Evolutionary conservation across 2,888 invertebrate species (phyloP), one percentile per base, ranked within the genome.

Genomic region (Drosophila neotestacea): DNA sequence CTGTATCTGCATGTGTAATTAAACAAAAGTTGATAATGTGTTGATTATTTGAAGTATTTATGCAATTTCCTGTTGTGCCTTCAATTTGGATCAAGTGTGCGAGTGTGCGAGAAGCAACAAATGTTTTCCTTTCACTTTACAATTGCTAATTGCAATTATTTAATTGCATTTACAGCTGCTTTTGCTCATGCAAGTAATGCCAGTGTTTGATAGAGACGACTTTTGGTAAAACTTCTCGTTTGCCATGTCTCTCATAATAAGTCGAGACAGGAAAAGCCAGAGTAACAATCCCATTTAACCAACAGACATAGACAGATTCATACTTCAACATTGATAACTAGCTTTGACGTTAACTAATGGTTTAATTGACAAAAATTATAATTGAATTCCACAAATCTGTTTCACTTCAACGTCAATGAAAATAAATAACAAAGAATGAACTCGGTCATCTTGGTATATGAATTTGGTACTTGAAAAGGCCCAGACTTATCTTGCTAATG

Each of bases 1-100:
- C 56, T 59, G 41, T 32, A 59, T 55, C 59, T 72, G 73, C 66
- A 70, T 81, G 55, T 78, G 83, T 78, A 85, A 85, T 85, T 88
- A 80, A 86, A 74, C 76, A 83, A 83, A 83, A 75, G 70, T 83
- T 85, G 70, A 76, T 88, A 80, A 88, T 75, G 86, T 85, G 85
- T 84, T 79, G 87, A 88, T 83, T 85, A 80, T 82, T 83, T 79
- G 63, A 78, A 60, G 81, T 78, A 85, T 83, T 85, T 80, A 76
- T 66, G 76, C 62, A 73, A 80, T 85, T 73, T 72, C 47, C 42
- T 54, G 42, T 44, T 48, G 16, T 70, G 61, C 48, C 38, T 44
- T 38, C 10, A n/a, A 13, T 46, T 55, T 30, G n/a, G 1, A 22
- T 38, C 9, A 7, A 56, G 6, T 54, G 48, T 41, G 47, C 44